Conservation (phyloP, 2,113 vertebrate species). For the Capra hircus region DNA sequence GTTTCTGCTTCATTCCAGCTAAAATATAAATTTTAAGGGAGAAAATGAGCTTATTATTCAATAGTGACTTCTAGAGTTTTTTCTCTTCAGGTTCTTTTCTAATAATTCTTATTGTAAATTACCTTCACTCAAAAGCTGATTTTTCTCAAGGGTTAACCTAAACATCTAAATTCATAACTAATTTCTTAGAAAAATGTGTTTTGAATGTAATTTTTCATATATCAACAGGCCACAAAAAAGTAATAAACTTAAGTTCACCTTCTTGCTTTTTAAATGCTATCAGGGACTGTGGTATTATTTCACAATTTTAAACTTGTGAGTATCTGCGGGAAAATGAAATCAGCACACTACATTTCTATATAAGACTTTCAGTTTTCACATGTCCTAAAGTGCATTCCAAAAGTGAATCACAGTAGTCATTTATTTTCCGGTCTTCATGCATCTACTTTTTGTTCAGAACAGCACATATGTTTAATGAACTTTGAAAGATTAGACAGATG, state of each 20-base stretch:
- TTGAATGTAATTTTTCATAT: not conserved
- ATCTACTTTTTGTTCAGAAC: not conserved
- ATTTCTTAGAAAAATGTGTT: conserved; percentile 3
- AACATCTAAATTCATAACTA: not conserved
- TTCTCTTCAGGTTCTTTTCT: not conserved
- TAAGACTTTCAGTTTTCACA: not conserved
- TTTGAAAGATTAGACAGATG: not conserved
- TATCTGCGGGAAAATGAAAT: not conserved
- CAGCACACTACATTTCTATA: not conserved
- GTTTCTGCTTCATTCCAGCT: not conserved
- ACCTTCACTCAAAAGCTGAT: not conserved
- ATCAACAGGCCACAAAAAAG: not conserved
- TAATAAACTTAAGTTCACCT: not conserved
- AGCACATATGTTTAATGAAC: not conserved
- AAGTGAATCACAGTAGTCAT: not conserved
- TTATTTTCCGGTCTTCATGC: not conserved
- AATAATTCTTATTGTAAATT: not conserved
- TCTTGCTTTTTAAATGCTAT: not conserved
- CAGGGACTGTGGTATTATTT: not conserved
- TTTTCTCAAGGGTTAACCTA: not conserved
- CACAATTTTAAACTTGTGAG: not conserved
- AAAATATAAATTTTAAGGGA: not conserved
- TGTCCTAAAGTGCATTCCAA: not conserved
- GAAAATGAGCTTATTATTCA: not conserved
- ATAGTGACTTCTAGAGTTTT: not conserved